Evolutionary conservation across 2,113 vertebrate species (phyloP).

Genomic region (Antechinus stuartii): DNA sequence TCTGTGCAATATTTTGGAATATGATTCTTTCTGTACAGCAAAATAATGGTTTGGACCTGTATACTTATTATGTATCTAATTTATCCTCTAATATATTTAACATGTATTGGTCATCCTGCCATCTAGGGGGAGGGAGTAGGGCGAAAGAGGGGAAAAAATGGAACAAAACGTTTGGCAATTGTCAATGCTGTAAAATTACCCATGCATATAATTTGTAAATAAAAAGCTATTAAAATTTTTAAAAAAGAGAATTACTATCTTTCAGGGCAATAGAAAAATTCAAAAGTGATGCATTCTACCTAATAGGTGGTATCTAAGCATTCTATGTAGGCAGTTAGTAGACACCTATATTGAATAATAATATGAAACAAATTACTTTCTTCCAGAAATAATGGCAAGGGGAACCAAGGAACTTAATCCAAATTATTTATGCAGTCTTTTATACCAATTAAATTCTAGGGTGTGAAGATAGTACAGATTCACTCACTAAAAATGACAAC

Average conservation of each 20-base stretch:
- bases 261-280: background rate
- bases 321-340: background rate
- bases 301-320: rapidly evolving
- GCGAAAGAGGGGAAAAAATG: too few species aligned
- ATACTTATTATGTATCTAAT: too few species aligned
- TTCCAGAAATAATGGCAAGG: background rate
- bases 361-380: background rate
- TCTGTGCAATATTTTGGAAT: too few species aligned
- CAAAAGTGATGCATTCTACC: background rate
- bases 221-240: too few species aligned
- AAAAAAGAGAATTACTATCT: background rate
- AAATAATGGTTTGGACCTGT: too few species aligned
- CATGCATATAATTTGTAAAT: too few species aligned
- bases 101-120: too few species aligned
- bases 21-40: too few species aligned
- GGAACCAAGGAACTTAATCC: background rate
- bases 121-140: too few species aligned
- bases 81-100: too few species aligned
- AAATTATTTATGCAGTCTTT: background rate
- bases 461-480: background rate
- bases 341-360: rapidly evolving
- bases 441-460: background rate
- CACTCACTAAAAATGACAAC: background rate
- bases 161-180: too few species aligned
- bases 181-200: too few species aligned